These are phyloP conservation scores for Antheraea assamensis DNA, from an alignment of 2,888 invertebrate species.

Conservation along the genomic window DNA sequence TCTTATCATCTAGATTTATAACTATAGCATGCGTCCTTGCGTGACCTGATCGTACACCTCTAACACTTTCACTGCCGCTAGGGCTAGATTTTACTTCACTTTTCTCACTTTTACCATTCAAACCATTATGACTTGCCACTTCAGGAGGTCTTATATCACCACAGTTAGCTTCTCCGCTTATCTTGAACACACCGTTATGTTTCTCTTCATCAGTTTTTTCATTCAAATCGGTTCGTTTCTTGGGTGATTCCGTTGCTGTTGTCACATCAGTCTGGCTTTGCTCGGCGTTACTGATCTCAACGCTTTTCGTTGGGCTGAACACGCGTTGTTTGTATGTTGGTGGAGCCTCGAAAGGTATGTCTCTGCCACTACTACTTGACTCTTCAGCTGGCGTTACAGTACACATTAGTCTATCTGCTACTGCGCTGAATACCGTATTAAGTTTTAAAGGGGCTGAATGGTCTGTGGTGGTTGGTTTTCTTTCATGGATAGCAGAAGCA, in stretches of 20 bases:
- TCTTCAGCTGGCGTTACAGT: constrained; percentile 77
- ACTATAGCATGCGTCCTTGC: constrained; percentile 89
- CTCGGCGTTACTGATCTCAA: constrained; percentile 66
- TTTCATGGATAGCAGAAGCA: constrained; percentile 84
- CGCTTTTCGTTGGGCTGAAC: constrained; percentile 76
- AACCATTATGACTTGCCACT: constrained; percentile 60
- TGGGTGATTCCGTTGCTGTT: constrained; percentile 72
- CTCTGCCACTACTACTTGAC: constrained; percentile 76
- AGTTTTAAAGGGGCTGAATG: constrained; percentile 74
- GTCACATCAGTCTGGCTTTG: constrained; percentile 72
- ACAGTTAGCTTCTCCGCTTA: constrained; percentile 74
- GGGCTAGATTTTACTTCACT: constrained; percentile 68
- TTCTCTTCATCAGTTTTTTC: constrained; percentile 63
- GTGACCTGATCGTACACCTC: constrained; percentile 83
- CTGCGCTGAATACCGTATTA: constrained; percentile 79
- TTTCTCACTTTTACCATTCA: constrained; percentile 64
- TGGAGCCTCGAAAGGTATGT: constrained; percentile 73
- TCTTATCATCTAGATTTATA: constrained; percentile 90
- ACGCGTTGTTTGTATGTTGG: constrained; percentile 73
- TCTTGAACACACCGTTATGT: constrained; percentile 73
- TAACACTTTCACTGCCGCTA: constrained; percentile 64
- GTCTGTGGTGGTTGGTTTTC: constrained; percentile 75
- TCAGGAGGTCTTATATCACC: constrained; percentile 72
- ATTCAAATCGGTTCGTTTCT: constrained; percentile 53
- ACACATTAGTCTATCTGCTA: constrained; percentile 78